Evolutionary conservation across 2,888 invertebrate species (phyloP).

Genomic region (Arenicola marina): DNA sequence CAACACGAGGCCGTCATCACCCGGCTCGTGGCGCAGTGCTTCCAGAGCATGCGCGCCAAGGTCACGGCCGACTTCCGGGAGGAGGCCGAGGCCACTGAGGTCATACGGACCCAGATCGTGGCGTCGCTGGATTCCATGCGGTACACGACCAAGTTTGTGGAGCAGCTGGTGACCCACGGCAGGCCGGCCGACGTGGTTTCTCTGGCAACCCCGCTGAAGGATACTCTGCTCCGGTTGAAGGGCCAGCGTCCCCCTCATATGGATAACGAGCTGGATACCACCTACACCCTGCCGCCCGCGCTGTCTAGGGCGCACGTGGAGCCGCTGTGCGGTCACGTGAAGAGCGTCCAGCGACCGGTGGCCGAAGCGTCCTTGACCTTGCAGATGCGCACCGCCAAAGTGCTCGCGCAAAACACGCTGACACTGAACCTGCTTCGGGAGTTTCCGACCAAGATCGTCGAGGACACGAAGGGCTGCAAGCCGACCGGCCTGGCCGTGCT

Average conservation of each 20-base stretch:
- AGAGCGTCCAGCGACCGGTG: conserved; percentile 15
- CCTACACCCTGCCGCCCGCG: conserved; percentile 9
- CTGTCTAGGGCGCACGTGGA: conserved; percentile 30
- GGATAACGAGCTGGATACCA: conserved; percentile 3
- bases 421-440: not conserved
- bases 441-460: conserved; percentile 19
- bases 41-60: not conserved
- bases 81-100: conserved; percentile 28
- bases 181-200: conserved; percentile 43
- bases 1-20: conserved; percentile 6
- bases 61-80: conserved; percentile 29
- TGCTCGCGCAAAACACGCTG: not conserved
- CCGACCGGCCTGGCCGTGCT: conserved; percentile 48
- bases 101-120: not conserved
- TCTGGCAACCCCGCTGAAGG: conserved; percentile 38
- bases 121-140: conserved; percentile 6
- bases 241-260: conserved; percentile 4
- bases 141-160: conserved; percentile 7
- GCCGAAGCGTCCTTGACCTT: not conserved
- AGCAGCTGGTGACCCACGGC: conserved; percentile 36
- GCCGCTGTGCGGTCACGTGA: conserved; percentile 42
- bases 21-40: not conserved
- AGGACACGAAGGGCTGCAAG: conserved; percentile 49
- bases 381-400: not conserved
- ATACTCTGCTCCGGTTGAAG: conserved; percentile 5